These are phyloP conservation scores for Galerucella nymphaeae DNA, from an alignment of 2,888 invertebrate genomes.

Conservation along the genomic window DNA sequence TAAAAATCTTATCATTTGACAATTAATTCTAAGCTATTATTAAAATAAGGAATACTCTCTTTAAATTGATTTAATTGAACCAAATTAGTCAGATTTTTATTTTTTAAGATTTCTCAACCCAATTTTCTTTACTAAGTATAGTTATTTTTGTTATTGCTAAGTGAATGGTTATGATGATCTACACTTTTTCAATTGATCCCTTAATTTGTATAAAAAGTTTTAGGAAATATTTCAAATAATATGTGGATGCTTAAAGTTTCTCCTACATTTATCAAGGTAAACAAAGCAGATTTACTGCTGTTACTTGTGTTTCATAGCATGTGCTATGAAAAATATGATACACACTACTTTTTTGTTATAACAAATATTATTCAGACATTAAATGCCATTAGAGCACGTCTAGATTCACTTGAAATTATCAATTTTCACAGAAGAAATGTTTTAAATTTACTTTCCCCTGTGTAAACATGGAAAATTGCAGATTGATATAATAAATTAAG, in stretches of 20 bases:
- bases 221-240: background rate
- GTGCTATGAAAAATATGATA: background rate
- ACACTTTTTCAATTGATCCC: conserved; percentile 4
- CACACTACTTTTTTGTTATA: background rate
- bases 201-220: conserved; percentile 1
- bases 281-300: conserved; percentile 1
- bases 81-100: background rate
- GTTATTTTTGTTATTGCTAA: background rate
- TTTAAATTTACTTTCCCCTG: no score
- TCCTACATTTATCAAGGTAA: background rate
- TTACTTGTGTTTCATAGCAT: background rate
- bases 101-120: background rate
- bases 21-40: no score
- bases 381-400: background rate
- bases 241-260: background rate
- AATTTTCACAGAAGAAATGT: no score
- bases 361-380: background rate
- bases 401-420: background rate
- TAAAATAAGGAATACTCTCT: no score
- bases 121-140: background rate
- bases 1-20: no score
- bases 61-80: background rate
- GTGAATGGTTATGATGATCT: background rate
- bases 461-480: background rate
- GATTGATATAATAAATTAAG: background rate